A percentile compares a stretch with the other conserved stretches of the same genome.
phyloP scores from a whole-genome alignment of 2,888 invertebrate species.

The Octodonta nipae region DNA sequence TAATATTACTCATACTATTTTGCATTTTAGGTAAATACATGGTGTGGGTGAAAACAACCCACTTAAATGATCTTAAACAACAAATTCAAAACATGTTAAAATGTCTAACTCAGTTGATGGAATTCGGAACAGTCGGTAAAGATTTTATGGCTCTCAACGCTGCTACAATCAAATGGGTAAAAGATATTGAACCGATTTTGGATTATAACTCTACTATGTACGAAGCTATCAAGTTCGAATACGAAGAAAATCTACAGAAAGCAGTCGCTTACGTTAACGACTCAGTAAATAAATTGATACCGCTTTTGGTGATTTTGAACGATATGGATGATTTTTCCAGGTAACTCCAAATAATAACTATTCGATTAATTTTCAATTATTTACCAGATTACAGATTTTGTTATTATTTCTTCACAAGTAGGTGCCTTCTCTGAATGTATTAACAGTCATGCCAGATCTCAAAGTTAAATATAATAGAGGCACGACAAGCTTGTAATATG shows the following conservation, averaged over 20 bases:
- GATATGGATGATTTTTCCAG: constrained; percentile 71
- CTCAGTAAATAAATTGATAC: constrained; percentile 57
- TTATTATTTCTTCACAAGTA: too few species aligned
- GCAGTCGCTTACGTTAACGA: constrained; percentile 56
- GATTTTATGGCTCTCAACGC: constrained; percentile 70
- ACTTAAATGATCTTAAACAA: constrained; percentile 54
- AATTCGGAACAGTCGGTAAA: constrained; percentile 57
- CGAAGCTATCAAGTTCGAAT: constrained; percentile 68
- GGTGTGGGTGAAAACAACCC: constrained; percentile 58
- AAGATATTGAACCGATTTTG: constrained; percentile 66
- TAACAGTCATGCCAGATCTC: too few species aligned
- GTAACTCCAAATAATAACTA: constrained; percentile 12
- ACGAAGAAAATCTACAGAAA: constrained; percentile 65
- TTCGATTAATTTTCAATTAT: background rate
- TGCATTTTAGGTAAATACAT: constrained; percentile 45
- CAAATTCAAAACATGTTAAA: constrained; percentile 54
- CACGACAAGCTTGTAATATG: too few species aligned
- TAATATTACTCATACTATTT: too few species aligned
- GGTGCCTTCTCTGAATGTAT: too few species aligned
- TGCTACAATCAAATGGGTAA: constrained; percentile 72
- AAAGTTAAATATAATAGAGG: too few species aligned
- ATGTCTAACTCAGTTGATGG: constrained; percentile 57
- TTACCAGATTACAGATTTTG: too few species aligned
- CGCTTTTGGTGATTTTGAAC: constrained; percentile 51
- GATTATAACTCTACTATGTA: constrained; percentile 66